phyloP scores from a whole-genome alignment of 2,888 invertebrate species.

The Taenaris catops region DNA sequence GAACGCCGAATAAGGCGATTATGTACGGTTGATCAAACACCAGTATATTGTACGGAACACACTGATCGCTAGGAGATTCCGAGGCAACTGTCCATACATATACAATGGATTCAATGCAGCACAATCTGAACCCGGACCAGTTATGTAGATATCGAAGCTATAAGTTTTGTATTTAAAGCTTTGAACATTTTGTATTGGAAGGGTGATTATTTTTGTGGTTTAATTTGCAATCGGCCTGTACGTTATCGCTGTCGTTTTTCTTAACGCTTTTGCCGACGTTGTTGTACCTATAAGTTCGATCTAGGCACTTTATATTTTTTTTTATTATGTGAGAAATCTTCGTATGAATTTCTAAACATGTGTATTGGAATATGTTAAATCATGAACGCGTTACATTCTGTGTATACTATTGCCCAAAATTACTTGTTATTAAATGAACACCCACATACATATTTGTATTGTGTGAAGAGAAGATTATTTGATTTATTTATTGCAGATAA shows the following conservation, averaged over 20 bases:
- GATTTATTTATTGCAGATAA: too few species aligned
- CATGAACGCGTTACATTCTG: not conserved
- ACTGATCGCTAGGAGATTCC: slow-evolving; percentile 28
- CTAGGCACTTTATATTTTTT: slow-evolving; percentile 14
- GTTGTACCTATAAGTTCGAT: slow-evolving; percentile 22
- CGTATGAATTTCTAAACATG: not conserved
- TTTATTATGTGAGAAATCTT: slow-evolving; percentile 10
- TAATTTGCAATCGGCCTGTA: slow-evolving; percentile 50
- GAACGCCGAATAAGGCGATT: slow-evolving; percentile 49
- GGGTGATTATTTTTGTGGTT: slow-evolving; percentile 66
- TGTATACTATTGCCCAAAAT: too few species aligned
- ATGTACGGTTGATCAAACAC: slow-evolving; percentile 44
- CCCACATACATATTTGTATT: too few species aligned
- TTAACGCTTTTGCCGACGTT: slow-evolving; percentile 20
- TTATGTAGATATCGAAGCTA: slow-evolving; percentile 44
- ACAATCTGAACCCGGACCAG: slow-evolving; percentile 41
- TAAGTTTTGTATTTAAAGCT: slow-evolving; percentile 42
- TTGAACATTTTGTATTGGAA: slow-evolving; percentile 45
- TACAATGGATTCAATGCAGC: slow-evolving; percentile 31
- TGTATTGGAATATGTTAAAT: not conserved
- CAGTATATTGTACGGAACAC: slow-evolving; percentile 50
- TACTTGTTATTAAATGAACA: too few species aligned
- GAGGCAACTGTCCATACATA: slow-evolving; percentile 27
- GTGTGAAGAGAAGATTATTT: too few species aligned
- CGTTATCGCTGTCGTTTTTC: slow-evolving; percentile 50